Conservation (phyloP, 1,140 invertebrate species). For the Triops longicaudatus region DNA sequence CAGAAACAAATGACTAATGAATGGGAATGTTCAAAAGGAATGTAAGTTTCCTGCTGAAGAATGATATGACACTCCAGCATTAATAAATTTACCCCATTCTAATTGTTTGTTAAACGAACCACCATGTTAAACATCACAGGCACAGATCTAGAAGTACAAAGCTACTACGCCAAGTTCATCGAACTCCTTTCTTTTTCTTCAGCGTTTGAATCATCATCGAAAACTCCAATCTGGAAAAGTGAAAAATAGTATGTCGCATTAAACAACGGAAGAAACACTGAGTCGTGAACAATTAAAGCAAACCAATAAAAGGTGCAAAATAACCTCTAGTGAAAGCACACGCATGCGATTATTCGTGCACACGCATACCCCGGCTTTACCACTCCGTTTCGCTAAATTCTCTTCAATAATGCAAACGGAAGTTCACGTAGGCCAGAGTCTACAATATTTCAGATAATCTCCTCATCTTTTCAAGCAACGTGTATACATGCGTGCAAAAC, state of each 20-base stretch:
- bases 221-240: conserved; percentile 30
- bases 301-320: background rate
- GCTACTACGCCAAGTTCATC: conserved; percentile 9
- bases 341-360: no score
- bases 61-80: no score
- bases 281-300: conserved; percentile 20
- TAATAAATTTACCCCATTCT: no score
- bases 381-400: no score
- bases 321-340: background rate
- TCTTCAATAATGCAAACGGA: no score
- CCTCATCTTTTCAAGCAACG: background rate
- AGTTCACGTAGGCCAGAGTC: no score
- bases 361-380: no score
- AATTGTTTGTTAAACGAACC: background rate
- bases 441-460: no score
- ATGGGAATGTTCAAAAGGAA: background rate
- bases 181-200: conserved; percentile 29
- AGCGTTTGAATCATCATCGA: conserved; percentile 30
- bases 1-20: background rate
- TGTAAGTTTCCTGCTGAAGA: background rate
- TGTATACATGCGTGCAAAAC: background rate
- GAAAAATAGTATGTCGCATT: background rate
- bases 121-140: background rate
- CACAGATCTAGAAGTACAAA: conserved; percentile 7
- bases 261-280: background rate